Conservation (phyloP, 2,797 vertebrate genomes). For the Phrynocephalus guinanensis region DNA sequence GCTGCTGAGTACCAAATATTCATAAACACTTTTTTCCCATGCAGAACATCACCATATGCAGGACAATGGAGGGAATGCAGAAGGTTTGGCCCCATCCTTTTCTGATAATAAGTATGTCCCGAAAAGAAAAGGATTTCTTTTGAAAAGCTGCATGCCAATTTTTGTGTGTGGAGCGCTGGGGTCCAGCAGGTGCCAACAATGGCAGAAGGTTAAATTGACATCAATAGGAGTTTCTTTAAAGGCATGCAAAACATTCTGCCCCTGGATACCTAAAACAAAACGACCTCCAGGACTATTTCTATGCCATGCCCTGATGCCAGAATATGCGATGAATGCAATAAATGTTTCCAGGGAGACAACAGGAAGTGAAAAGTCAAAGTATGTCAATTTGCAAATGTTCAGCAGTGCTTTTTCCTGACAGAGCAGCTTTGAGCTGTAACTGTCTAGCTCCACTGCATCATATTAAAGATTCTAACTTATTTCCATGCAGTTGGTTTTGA, state of each 20-base stretch:
- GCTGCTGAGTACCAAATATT: not conserved
- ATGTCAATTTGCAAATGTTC: slow-evolving; percentile 65
- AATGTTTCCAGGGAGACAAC: slow-evolving; percentile 72
- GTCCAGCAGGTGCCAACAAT: slow-evolving; percentile 16
- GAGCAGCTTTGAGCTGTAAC: slow-evolving; percentile 42
- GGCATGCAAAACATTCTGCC: slow-evolving; percentile 48
- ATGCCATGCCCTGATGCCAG: slow-evolving; percentile 65
- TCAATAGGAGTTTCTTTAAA: slow-evolving; percentile 40
- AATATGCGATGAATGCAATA: slow-evolving; percentile 67
- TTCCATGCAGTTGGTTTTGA: slow-evolving; percentile 42
- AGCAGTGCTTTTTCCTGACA: slow-evolving; percentile 58
- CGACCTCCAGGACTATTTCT: slow-evolving; percentile 55
- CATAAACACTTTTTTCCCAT: not conserved
- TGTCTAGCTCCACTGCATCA: slow-evolving; percentile 38
- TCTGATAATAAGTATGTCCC: slow-evolving; percentile 7
- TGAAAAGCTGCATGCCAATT: slow-evolving; percentile 13
- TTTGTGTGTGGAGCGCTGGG: not conserved
- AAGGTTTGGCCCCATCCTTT: not conserved
- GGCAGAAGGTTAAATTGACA: slow-evolving; percentile 16
- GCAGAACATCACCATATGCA: not conserved
- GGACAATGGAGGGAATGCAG: slow-evolving; percentile 5
- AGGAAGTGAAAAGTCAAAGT: slow-evolving; percentile 65
- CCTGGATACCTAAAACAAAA: slow-evolving; percentile 43
- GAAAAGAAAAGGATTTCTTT: slow-evolving; percentile 1
- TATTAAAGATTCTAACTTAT: slow-evolving; percentile 44